phyloP scores from a whole-genome alignment of 2,797 vertebrate genomes.

The Amblyopsis hoosieri region DNA sequence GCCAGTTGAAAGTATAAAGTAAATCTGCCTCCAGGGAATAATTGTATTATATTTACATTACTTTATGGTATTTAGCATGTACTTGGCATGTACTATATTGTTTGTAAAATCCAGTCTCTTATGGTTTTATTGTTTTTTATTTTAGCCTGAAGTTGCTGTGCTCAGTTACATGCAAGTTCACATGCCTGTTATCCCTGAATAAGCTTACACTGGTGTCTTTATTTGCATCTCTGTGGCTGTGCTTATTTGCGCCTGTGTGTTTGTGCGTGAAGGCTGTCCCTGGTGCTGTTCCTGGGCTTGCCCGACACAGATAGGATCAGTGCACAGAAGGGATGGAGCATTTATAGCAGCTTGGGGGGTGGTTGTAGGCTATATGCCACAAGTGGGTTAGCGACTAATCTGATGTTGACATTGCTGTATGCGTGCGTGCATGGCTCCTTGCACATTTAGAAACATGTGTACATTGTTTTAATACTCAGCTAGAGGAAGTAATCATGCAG shows the following conservation, averaged over 20 bases:
- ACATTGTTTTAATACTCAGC: constrained; percentile 34
- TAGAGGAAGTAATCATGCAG: constrained; percentile 43
- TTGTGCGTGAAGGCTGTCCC: neutral
- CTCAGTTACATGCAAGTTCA: neutral
- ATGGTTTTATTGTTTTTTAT: neutral
- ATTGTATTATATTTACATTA: too few relatives aligned
- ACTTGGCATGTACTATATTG: neutral
- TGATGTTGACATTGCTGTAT: constrained; percentile 51
- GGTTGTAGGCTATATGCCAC: constrained; percentile 47
- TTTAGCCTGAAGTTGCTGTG: neutral
- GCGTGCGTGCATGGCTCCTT: constrained; percentile 17
- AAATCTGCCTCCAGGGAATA: too few relatives aligned
- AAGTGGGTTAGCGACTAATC: constrained; percentile 78
- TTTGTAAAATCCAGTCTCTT: neutral
- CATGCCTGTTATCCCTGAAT: constrained; percentile 8
- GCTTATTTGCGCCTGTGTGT: constrained; percentile 3
- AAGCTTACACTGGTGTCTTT: neutral
- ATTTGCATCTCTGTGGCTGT: constrained; percentile 12
- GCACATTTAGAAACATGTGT: constrained; percentile 43
- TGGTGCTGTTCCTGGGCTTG: constrained; percentile 10
- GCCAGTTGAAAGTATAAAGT: too few relatives aligned
- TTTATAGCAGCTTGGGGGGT: constrained; percentile 65
- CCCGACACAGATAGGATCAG: constrained; percentile 53
- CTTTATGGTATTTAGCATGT: constrained; percentile 32
- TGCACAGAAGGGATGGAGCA: constrained; percentile 53